Conservation (phyloP, 1,140 invertebrate species). For the Aradophagus sp. region DNA sequence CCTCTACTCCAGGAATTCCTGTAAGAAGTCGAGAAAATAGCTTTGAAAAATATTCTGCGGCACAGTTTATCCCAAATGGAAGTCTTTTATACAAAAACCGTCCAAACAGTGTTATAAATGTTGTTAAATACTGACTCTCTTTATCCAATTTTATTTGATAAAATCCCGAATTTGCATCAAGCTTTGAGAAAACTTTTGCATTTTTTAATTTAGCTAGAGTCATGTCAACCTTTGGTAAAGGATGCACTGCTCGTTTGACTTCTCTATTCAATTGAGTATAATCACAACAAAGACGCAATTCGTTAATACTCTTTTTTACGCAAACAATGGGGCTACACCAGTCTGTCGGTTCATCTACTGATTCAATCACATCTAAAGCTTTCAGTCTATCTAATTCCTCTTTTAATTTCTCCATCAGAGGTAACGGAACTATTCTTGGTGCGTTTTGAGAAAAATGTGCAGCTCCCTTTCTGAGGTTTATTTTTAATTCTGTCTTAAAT, state of each 20-base stretch:
- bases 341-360: not conserved
- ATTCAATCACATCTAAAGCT: not conserved
- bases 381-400: conserved; percentile 1
- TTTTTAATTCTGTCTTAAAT: conserved; percentile 16
- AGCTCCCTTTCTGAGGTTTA: not conserved
- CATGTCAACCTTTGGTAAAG: conserved; percentile 22
- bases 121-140: conserved; percentile 13
- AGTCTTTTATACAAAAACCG: conserved; percentile 52
- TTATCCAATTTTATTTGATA: conserved; percentile 25
- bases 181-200: conserved; percentile 19
- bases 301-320: not conserved
- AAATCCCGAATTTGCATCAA: conserved; percentile 21
- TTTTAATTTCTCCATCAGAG: conserved; percentile 12
- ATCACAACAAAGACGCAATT: not conserved
- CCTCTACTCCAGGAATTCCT: conserved; percentile 46
- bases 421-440: not conserved
- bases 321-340: conserved; percentile 14
- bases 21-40: conserved; percentile 46
- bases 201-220: conserved; percentile 21
- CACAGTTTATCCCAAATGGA: conserved; percentile 55
- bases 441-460: conserved; percentile 3
- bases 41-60: conserved; percentile 54
- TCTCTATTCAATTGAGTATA: not conserved
- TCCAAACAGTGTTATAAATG: conserved; percentile 44
- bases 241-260: conserved; percentile 5